Percentiles rank a stretch among this genome's conserved stretches.
These are phyloP conservation scores for Nycteola revayana DNA, from an alignment of 2,888 invertebrate species.

Conservation along the genomic window DNA sequence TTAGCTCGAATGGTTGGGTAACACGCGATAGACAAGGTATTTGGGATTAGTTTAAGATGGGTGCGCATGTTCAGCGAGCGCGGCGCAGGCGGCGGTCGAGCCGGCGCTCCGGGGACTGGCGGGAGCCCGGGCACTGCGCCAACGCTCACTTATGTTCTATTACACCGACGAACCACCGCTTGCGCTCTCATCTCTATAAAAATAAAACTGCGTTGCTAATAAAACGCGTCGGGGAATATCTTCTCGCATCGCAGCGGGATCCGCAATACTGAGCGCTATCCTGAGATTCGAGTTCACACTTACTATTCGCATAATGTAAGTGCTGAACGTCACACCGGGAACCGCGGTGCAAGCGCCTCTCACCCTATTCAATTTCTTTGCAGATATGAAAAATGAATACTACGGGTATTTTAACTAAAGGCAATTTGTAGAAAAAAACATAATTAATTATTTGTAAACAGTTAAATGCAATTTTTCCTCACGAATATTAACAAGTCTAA, in stretches of 20 bases:
- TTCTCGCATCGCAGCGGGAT: conserved; percentile 28
- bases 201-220: conserved; percentile 60
- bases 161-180: conserved; percentile 55
- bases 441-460: too few species aligned
- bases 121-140: conserved; percentile 66
- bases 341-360: conserved; percentile 16
- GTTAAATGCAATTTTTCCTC: too few species aligned
- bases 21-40: conserved; percentile 19
- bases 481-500: too few species aligned
- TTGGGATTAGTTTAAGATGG: conserved; percentile 8
- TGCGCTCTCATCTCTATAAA: conserved; percentile 53
- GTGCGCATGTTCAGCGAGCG: conserved; percentile 17
- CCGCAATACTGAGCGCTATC: conserved; percentile 9
- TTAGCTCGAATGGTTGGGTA: conserved; percentile 20
- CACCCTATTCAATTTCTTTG: neutral
- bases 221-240: conserved; percentile 42
- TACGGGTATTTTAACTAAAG: too few species aligned
- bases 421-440: too few species aligned
- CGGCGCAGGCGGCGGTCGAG: conserved; percentile 63
- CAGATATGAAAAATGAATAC: neutral
- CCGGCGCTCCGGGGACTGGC: conserved; percentile 72
- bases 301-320: too few species aligned
- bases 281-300: too few species aligned
- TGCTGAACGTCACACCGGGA: too few species aligned
- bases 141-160: conserved; percentile 68